Conservation (phyloP, 2,888 invertebrate genomes). For the Achlya flavicornis region DNA sequence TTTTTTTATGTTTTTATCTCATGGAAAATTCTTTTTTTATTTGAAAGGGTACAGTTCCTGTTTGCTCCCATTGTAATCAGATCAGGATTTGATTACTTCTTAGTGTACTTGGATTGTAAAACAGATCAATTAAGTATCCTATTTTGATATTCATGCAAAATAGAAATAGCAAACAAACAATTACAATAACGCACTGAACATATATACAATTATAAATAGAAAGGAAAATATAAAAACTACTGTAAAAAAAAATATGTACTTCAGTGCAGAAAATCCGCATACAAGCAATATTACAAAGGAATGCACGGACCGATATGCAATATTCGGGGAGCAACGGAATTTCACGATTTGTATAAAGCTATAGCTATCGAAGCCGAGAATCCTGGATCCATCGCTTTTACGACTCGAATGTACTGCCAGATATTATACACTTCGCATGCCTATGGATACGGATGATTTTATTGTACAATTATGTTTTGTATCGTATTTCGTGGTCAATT, state of each 20-base stretch:
- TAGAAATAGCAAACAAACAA: too few relatives aligned
- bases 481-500: neutral
- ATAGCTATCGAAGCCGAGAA: neutral
- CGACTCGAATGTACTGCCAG: neutral
- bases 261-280: neutral
- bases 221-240: too few relatives aligned
- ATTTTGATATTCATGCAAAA: too few relatives aligned
- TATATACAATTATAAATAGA: too few relatives aligned
- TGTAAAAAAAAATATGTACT: neutral
- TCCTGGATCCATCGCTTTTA: neutral
- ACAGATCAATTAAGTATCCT: too few relatives aligned
- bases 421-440: neutral
- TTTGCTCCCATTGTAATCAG: too few relatives aligned
- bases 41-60: too few relatives aligned
- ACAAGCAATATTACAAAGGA: neutral
- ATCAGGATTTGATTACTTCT: too few relatives aligned
- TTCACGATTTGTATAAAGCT: neutral
- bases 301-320: slow-evolving; percentile 1
- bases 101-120: too few relatives aligned
- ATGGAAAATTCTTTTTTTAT: too few relatives aligned
- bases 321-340: neutral
- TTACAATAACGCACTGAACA: too few relatives aligned
- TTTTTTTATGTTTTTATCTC: too few relatives aligned
- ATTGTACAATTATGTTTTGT: neutral
- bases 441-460: neutral